Evolutionary conservation across 2,888 invertebrate genomes (phyloP).

Genomic region (Iselma pallidipennis): DNA sequence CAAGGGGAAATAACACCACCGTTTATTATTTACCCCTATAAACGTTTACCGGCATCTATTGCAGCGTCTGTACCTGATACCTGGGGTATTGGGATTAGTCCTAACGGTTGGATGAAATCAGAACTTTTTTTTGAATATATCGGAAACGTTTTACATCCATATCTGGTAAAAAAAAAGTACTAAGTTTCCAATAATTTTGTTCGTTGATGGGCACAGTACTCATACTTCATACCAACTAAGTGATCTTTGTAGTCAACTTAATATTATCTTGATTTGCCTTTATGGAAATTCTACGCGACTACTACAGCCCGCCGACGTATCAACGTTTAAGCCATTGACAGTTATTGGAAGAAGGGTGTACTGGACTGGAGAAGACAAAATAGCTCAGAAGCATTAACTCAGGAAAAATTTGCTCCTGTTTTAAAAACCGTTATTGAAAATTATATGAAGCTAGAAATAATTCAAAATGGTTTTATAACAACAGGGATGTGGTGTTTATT

Average conservation of each 20-base stretch:
- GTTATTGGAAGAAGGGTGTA: conserved; percentile 35
- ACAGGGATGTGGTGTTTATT: no score
- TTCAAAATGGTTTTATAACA: no score
- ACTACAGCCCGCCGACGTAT: conserved; percentile 38
- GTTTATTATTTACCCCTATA: conserved; percentile 47
- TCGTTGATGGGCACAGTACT: conserved; percentile 43
- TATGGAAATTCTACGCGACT: conserved; percentile 36
- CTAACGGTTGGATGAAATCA: conserved; percentile 53
- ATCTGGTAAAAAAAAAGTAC: conserved; percentile 36
- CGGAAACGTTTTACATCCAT: conserved; percentile 42
- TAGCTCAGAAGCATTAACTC: conserved; percentile 2
- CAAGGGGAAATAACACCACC: conserved; percentile 41
- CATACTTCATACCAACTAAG: conserved; percentile 25
- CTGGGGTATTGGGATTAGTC: conserved; percentile 49
- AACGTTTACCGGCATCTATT: conserved; percentile 46
- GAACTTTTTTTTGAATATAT: conserved; percentile 52
- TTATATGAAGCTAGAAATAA: no score
- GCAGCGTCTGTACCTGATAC: conserved; percentile 41
- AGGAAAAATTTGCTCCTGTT: conserved; percentile 9
- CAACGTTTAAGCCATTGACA: conserved; percentile 31
- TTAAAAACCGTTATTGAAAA: conserved; percentile 35
- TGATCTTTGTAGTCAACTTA: conserved; percentile 17
- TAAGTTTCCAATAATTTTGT: conserved; percentile 46
- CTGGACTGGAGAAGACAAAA: conserved; percentile 38
- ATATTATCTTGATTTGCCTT: conserved; percentile 31